Base-by-base conservation (phyloP, 2,113 vertebrate species). In the Galemys pyrenaicus region DNA sequence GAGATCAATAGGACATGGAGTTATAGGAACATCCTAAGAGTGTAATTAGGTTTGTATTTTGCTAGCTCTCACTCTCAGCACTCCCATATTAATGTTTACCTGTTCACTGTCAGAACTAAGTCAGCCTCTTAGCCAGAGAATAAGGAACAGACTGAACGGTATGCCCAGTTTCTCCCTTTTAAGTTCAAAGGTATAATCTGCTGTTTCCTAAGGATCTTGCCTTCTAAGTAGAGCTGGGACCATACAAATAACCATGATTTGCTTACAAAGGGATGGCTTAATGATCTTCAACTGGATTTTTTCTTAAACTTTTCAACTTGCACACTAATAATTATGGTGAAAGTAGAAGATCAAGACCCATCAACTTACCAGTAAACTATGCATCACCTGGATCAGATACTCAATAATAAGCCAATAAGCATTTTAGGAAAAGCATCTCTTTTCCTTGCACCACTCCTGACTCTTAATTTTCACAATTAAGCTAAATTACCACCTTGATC, bases 391-490 rank as follows among this genome's bases (percentile, higher is more conserved):
- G 41, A 39, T 75, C 68, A 94, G 49, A 87, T 62, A 70, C 28
- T 12, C 93, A 92, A 35, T 88, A 90, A 65, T 32, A 88, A 41
- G 11, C 75, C 28, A 78, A 67, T 84, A 89, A 73, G 30, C 11
- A 92, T 71, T 3, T 85, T 87, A 74, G n/a, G 68, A 60, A 80
- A 32, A 96, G 64, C 94, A 75, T 2, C 20, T 95, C 15, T 87
- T 93, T 89, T 84, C 64, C 62, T 95, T 93, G 44, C 26, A 75
- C 51, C 65, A 22, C 17, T 77, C 22, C 51, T 92, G 94, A 78
- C 11, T 93, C 32, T 71, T 88, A 87, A 91, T 91, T 96, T 96
- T 93, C 39, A 89, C 32, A 91, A 87, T 74, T 92, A 95, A 93
- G 49, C 54, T 89, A 90, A 94, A 94, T 90, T 86, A 81, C 71